Evolutionary conservation across 2,888 invertebrate genomes (phyloP), one percentile per base, ranked within the genome.

Genomic region (Aleiodes alternator): DNA sequence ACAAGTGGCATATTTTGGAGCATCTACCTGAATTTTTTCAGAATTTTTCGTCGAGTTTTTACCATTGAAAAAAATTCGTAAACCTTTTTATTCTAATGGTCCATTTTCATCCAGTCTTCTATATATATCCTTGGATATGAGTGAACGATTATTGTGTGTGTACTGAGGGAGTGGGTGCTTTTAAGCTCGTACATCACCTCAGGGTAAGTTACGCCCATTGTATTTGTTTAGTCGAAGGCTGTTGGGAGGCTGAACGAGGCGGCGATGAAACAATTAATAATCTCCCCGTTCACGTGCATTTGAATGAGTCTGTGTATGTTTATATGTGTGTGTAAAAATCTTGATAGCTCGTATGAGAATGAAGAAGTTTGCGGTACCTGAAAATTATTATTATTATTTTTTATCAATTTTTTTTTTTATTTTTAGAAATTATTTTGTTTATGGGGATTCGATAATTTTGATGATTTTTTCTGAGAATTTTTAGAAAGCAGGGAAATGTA

Each of bases 191-290:
- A 88, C 86, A 88, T 88, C 88, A 88, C 84, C 70, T 48, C 75
- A 81, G 83, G 86, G 68, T 9, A 48, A 64, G 87, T 87, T 85
- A 88, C 88, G 88, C 88, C 88, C 87, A 87, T 84, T 80, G 87
- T 88, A 87, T 88, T 88, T 88, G 88, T 87, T 88, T 87, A 88
- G 88, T 87, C 86, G 87, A 87, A 23, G 86, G 81, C 80, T 82
- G 83, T 78, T 82, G 84, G 85, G 85, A 86, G 87, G 87, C 85
- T 64, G 84, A 85, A 86, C 84, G 82, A 87, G 84, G 83, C 83
- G 82, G 84, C 87, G 88, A 87, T 87, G 87, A 87, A 87, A 87
- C 88, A 88, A 88, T 88, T 87, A 88, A 88, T 87, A 87, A 88
- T 85, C 84, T 78, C 75, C 75, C 78, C 71, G 79, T 59, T 69